Base-by-base conservation (phyloP, 2,113 vertebrate species). In the Pollachius pollachius region DNA sequence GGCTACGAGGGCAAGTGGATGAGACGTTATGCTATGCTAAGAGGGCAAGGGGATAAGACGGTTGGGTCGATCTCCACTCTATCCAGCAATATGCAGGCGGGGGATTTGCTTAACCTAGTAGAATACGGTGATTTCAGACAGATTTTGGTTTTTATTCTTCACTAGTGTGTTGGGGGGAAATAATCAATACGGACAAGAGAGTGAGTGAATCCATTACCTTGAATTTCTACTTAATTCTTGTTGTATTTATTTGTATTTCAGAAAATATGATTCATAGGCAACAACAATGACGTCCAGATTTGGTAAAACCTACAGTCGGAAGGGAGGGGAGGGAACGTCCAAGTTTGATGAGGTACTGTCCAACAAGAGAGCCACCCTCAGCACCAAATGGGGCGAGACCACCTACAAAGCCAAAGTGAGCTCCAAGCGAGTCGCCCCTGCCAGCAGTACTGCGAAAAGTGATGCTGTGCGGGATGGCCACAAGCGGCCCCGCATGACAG, bases 231-330 rank as follows among this genome's bases (percentile, higher is more conserved):
- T 57, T 17, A 4, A 57, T 57, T 57, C 37, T 65, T 34, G 16
- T 66, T 34, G 41, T 60, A 2, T 13, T 41, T 65, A 67, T 73
- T 34, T 37, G 64, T 41, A 34, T 60, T 73, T 74, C 80, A 98
- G 95, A 93, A 96, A 99, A 98, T 98, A 99, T 99, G 97, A 98
- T 92, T 95, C 95, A 95, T 86, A 92, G 89, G 92, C 94, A 93
- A 98, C 96, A 96, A 98, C 96, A 96, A 99, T 99, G 97, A 99
- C 97, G 84, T 99, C 97, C 82, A 94, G 97, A 95, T 97, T 98
- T 89, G 97, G 96, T 88, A 99, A 99, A 96, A 99, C 97, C 84
- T 99, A 99, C 84, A 99, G 97, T 94, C 95, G 97, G 71, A 98
- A 97, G 91, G 95, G 94, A 66, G 96, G 97, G 73, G 95, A 97